A percentile compares a stretch with the other conserved stretches of the same genome.
Evolutionary conservation across 2,888 invertebrate genomes (phyloP).

Genomic region (Molanna angustata): DNA sequence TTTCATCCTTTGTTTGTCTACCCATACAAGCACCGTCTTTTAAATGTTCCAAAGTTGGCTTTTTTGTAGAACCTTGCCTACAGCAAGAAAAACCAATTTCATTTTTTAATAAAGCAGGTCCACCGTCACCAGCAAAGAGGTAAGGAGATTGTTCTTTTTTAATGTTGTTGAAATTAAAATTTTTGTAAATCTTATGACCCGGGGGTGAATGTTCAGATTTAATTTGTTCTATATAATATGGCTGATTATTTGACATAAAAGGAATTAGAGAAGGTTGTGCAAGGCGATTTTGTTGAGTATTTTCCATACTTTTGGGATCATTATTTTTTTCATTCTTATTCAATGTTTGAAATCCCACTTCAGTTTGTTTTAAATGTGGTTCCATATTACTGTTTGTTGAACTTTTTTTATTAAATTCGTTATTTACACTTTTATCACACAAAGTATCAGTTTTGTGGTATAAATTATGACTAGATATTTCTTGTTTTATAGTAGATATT

Average conservation of each 20-base stretch:
- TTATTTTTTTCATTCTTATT: conserved; percentile 18
- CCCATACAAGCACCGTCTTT: conserved; percentile 72
- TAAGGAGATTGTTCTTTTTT: conserved; percentile 49
- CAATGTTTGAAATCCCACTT: conserved; percentile 12
- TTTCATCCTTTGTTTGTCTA: conserved; percentile 68
- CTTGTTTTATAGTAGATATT: conserved; percentile 54
- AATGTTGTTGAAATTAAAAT: conserved; percentile 45
- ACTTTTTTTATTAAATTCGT: conserved; percentile 12
- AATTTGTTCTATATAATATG: conserved; percentile 54
- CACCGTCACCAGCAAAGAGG: conserved; percentile 67
- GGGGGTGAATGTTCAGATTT: conserved; percentile 56
- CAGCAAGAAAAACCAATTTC: conserved; percentile 71
- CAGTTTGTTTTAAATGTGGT: conserved; percentile 21
- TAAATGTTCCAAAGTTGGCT: conserved; percentile 70
- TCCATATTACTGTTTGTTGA: too few species aligned
- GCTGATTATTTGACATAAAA: conserved; percentile 40
- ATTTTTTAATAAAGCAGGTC: conserved; percentile 60
- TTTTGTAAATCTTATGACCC: conserved; percentile 54
- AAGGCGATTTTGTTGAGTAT: conserved; percentile 11
- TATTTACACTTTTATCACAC: conserved; percentile 10
- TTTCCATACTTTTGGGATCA: conserved; percentile 13
- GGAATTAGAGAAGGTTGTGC: conserved; percentile 14
- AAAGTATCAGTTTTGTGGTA: conserved; percentile 32
- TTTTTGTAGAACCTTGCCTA: conserved; percentile 68
- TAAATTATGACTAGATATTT: conserved; percentile 46